Conservation (phyloP, 2,797 vertebrate species). For the Acipenser oxyrinchus region DNA sequence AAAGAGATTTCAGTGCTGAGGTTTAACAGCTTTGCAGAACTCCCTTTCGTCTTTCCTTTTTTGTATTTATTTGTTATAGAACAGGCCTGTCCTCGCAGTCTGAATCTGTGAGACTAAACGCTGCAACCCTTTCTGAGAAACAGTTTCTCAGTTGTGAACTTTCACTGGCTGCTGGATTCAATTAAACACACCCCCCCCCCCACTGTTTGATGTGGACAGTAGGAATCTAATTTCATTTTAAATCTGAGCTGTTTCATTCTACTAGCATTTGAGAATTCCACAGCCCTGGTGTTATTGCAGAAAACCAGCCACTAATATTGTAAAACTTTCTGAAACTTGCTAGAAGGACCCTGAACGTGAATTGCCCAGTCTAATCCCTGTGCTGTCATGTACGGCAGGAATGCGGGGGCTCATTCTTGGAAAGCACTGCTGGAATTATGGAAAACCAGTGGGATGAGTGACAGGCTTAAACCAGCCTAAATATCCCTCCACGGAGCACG, state of each 20-base stretch:
- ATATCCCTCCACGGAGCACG: no score
- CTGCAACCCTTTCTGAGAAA: no score
- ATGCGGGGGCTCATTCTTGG: conserved; percentile 29
- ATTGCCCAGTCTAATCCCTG: conserved; percentile 10
- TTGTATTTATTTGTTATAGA: no score
- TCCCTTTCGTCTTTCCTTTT: no score
- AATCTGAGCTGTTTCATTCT: conserved; percentile 11
- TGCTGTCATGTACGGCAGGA: conserved; percentile 40
- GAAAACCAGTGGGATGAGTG: neutral
- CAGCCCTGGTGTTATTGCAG: conserved; percentile 29
- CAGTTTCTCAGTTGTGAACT: no score
- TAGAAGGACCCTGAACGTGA: no score
- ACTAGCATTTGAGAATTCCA: conserved; percentile 28
- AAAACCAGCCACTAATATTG: conserved; percentile 24
- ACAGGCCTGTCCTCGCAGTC: no score
- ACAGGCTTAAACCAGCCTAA: neutral
- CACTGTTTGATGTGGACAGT: conserved; percentile 30
- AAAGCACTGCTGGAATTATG: neutral
- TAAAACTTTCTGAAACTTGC: conserved; percentile 3
- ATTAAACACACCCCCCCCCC: neutral
- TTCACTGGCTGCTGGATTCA: conserved; percentile 4
- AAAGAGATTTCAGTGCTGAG: no score
- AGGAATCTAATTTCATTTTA: conserved; percentile 33
- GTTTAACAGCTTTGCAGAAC: no score
- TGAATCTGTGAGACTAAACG: no score